Evolutionary conservation across 1,140 invertebrate genomes (phyloP).

Genomic region (Drosophila pachea): DNA sequence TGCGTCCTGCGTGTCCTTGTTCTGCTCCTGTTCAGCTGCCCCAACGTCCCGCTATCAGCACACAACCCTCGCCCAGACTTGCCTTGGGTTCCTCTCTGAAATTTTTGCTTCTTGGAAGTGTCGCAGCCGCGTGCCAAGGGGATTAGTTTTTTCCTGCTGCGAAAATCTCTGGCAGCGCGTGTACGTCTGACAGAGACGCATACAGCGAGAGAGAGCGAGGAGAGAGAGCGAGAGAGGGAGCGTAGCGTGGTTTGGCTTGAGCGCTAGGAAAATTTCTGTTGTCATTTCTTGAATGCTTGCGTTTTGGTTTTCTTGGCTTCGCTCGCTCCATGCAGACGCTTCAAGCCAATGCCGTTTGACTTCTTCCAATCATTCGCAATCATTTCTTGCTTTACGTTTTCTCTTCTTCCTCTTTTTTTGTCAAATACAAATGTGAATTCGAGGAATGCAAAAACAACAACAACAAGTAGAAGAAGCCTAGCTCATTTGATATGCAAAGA

Average conservation of each 20-base stretch:
- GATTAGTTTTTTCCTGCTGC: conserved; percentile 39
- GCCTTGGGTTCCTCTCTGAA: conserved; percentile 11
- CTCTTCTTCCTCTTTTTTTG: not conserved
- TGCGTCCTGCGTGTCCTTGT: conserved; percentile 43
- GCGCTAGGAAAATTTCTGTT: conserved; percentile 53
- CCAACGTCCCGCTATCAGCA: not conserved
- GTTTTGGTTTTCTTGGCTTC: conserved; percentile 34
- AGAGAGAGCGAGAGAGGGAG: not conserved
- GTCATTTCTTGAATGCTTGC: conserved; percentile 70
- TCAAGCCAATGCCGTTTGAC: conserved; percentile 9
- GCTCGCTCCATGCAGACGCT: conserved; percentile 25
- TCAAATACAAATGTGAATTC: conserved; percentile 7
- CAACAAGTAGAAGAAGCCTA: not conserved
- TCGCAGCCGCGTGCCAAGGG: conserved; percentile 69
- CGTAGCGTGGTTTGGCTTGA: not conserved
- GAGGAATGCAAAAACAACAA: conserved; percentile 8
- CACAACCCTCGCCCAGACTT: no score
- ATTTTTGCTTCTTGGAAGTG: conserved; percentile 68
- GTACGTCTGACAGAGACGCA: conserved; percentile 4
- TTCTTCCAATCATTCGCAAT: conserved; percentile 13
- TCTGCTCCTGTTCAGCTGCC: not conserved
- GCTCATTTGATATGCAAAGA: not conserved
- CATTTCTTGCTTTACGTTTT: conserved; percentile 1
- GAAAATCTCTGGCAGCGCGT: conserved; percentile 58
- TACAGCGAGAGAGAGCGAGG: not conserved